Evolutionary conservation across 2,113 vertebrate species (phyloP).

Genomic region (Pelecanus crispus): DNA sequence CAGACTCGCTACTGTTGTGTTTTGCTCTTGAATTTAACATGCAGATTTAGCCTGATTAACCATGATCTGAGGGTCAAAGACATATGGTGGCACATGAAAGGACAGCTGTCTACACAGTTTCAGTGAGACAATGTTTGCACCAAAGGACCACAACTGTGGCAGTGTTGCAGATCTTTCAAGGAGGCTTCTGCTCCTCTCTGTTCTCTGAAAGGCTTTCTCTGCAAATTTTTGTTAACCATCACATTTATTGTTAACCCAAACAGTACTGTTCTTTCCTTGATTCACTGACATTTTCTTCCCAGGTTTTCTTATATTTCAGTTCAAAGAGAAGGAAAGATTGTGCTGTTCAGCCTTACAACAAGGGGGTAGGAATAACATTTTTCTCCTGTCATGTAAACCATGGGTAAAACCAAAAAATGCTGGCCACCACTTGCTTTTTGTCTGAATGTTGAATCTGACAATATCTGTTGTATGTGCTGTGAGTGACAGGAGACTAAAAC

Average conservation of each 20-base stretch:
- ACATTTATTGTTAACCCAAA: background rate
- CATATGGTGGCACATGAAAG: background rate
- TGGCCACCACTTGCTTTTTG: background rate
- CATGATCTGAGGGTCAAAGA: background rate
- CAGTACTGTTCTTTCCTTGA: background rate
- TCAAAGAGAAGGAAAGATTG: background rate
- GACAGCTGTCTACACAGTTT: background rate
- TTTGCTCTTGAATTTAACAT: background rate
- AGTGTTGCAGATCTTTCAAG: background rate
- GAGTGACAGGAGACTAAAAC: background rate
- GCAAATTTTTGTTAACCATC: background rate
- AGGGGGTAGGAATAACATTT: background rate
- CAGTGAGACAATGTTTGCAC: background rate
- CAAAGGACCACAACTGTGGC: background rate
- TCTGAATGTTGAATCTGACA: background rate
- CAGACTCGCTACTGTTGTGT: background rate
- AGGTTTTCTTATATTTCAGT: background rate
- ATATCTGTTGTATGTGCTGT: background rate
- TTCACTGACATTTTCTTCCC: background rate
- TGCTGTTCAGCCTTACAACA: background rate
- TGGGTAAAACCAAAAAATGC: background rate
- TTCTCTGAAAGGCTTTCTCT: background rate
- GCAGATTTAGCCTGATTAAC: background rate
- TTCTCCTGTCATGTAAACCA: background rate
- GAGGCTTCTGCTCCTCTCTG: background rate